These are phyloP conservation scores for Hycleus cichorii DNA, from an alignment of 1,140 invertebrate species.

Conservation along the genomic window DNA sequence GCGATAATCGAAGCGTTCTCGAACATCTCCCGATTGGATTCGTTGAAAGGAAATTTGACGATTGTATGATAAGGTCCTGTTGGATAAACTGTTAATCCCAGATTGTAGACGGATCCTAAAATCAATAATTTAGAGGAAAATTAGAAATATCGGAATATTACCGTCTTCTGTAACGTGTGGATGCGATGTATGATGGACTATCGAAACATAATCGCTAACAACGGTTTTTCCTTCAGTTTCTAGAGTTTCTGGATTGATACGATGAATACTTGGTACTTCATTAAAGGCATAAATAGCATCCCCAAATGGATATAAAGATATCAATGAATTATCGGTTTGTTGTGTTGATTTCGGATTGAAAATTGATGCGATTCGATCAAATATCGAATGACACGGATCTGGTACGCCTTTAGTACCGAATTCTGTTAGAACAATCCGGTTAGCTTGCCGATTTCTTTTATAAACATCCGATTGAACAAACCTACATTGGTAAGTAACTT, in stretches of 20 bases:
- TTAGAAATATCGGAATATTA: constrained; percentile 11
- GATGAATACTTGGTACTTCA: constrained; percentile 72
- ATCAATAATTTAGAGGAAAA: neutral
- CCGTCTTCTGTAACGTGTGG: constrained; percentile 74
- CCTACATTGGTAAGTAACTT: constrained; percentile 70
- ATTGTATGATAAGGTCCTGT: constrained; percentile 63
- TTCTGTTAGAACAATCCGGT: constrained; percentile 74
- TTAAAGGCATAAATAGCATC: constrained; percentile 78
- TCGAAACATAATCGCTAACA: constrained; percentile 57
- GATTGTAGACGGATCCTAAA: constrained; percentile 64
- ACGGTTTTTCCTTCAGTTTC: constrained; percentile 60
- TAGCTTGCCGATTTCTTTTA: constrained; percentile 63
- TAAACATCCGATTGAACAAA: constrained; percentile 70
- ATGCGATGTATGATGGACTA: constrained; percentile 80
- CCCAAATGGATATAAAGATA: constrained; percentile 80
- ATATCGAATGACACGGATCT: constrained; percentile 76
- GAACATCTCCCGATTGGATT: constrained; percentile 50
- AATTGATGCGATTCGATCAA: constrained; percentile 30
- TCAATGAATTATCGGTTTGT: constrained; percentile 70
- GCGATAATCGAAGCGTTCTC: constrained; percentile 61
- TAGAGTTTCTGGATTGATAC: constrained; percentile 60
- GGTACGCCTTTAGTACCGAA: constrained; percentile 71
- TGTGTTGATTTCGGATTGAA: no score
- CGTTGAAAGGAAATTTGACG: constrained; percentile 56
- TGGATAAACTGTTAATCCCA: constrained; percentile 61